These are phyloP conservation scores for Coreoperca whiteheadi DNA, from an alignment of 2,113 vertebrate species.

Conservation along the genomic window DNA sequence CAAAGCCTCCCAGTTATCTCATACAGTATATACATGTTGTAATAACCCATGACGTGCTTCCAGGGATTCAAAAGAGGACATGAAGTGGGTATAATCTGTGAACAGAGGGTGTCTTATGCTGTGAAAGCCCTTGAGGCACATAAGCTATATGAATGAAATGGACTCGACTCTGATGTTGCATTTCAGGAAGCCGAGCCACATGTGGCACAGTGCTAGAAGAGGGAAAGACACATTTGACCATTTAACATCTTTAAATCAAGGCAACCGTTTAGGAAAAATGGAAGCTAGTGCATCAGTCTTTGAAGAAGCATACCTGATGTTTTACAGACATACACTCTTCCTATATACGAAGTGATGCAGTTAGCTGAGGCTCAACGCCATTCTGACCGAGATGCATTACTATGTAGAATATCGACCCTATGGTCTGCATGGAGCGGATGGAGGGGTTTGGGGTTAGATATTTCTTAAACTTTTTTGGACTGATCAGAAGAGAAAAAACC, in stretches of 20 bases:
- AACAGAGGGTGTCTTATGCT: no score
- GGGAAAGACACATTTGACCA: not conserved
- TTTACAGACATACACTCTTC: no score
- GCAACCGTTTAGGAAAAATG: not conserved
- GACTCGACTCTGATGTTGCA: no score
- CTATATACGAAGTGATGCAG: no score
- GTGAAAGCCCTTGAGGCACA: no score
- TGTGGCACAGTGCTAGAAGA: not conserved
- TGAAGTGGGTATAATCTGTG: not conserved
- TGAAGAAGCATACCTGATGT: no score
- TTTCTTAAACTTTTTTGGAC: not conserved
- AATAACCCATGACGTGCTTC: not conserved
- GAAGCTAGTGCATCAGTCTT: no score
- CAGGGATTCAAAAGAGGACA: not conserved
- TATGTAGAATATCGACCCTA: no score
- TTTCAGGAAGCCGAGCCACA: no score
- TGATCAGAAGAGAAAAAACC: not conserved
- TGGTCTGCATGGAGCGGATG: not conserved
- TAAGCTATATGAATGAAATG: no score
- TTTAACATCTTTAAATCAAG: not conserved
- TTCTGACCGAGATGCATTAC: not conserved
- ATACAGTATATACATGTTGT: not conserved
- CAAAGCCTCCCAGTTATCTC: not conserved
- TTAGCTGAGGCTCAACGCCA: not conserved
- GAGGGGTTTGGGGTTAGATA: not conserved